Evolutionary conservation across 2,113 vertebrate species (phyloP).

Genomic region (Zosterops hypoxanthus): DNA sequence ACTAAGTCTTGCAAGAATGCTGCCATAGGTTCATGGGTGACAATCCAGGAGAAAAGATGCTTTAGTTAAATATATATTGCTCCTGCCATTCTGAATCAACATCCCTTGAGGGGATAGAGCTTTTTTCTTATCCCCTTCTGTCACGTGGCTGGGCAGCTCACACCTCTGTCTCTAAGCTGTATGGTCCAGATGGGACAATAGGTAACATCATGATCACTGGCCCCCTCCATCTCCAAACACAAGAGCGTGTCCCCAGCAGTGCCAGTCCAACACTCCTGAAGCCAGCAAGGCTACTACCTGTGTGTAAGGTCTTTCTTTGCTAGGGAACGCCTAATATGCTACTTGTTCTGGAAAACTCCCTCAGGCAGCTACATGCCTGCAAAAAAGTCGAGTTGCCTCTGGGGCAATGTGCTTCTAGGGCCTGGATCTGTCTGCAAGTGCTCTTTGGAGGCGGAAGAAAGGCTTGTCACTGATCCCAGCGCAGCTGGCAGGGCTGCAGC

Average conservation of each 20-base stretch:
- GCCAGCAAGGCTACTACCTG: neutral
- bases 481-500: constrained; percentile 47
- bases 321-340: neutral
- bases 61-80: neutral
- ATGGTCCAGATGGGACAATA: neutral
- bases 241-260: neutral
- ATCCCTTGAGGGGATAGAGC: neutral
- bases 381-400: constrained; percentile 30
- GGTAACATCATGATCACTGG: neutral
- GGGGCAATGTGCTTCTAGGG: constrained; percentile 14
- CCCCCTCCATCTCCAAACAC: neutral
- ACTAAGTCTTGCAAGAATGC: neutral
- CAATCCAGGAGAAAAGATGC: neutral
- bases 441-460: constrained; percentile 40
- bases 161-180: neutral
- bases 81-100: neutral
- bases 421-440: constrained; percentile 37
- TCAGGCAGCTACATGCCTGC: constrained; percentile 29
- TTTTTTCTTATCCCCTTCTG: neutral
- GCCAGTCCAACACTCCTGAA: rapidly evolving
- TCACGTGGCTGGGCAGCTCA: neutral
- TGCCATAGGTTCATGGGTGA: rapidly evolving
- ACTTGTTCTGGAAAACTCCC: constrained; percentile 56
- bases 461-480: constrained; percentile 35
- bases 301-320: neutral